These are phyloP conservation scores for Heteromurus nitidus DNA, from an alignment of 2,888 invertebrate genomes.

Conservation along the genomic window DNA sequence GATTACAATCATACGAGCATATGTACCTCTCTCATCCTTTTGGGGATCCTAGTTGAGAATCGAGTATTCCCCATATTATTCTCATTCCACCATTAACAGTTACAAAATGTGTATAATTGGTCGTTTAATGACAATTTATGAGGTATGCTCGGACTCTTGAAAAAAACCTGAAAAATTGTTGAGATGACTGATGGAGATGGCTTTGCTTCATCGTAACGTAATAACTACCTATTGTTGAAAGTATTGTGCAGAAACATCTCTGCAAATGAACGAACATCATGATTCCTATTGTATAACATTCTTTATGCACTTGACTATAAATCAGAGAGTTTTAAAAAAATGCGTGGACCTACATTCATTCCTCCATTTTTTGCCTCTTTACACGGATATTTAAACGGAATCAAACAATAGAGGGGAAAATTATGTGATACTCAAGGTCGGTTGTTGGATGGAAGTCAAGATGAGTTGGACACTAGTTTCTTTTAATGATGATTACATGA, in stretches of 20 bases:
- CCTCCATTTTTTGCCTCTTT: no score
- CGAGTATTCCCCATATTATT: not conserved
- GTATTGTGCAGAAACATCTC: not conserved
- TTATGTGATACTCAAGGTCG: conserved; percentile 8
- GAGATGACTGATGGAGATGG: no score
- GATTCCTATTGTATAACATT: not conserved
- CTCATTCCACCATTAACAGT: conserved; percentile 17
- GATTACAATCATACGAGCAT: not conserved
- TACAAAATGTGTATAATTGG: conserved; percentile 31
- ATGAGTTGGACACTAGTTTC: not conserved
- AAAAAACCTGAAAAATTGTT: conserved; percentile 45
- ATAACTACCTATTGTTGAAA: not conserved
- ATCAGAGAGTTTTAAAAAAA: not conserved
- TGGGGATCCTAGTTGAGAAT: no score
- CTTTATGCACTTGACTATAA: not conserved
- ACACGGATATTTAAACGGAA: not conserved
- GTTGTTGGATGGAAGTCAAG: not conserved
- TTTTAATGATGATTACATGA: not conserved
- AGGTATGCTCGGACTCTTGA: no score
- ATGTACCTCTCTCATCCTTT: not conserved
- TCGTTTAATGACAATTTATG: conserved; percentile 31
- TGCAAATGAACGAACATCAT: not conserved
- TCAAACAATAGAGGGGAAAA: not conserved
- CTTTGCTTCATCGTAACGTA: not conserved
- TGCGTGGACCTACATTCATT: no score